phyloP scores from a whole-genome alignment of 1,140 invertebrate genomes.

The Atopsyche davidsoni region DNA sequence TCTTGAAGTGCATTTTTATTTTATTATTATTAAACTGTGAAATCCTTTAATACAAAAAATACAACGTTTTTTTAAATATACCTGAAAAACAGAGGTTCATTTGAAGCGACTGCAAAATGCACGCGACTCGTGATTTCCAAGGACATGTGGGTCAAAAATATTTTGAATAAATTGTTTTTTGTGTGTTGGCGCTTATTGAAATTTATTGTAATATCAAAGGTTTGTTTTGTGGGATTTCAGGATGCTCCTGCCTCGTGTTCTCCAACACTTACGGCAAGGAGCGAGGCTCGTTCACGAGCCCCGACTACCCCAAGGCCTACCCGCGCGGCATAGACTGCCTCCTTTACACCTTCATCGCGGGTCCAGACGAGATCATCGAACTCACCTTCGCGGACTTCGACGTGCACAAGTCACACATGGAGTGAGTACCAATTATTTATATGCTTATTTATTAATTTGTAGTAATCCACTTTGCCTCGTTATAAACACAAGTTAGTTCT shows the following conservation, averaged over 20 bases:
- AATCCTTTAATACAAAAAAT: too few species aligned
- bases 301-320: conserved; percentile 73
- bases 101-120: too few species aligned
- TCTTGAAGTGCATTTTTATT: too few species aligned
- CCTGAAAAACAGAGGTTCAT: too few species aligned
- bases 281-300: conserved; percentile 73
- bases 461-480: neutral
- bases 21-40: too few species aligned
- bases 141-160: too few species aligned
- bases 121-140: too few species aligned
- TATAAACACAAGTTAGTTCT: neutral
- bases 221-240: conserved; percentile 47
- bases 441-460: neutral
- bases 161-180: too few species aligned
- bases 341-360: conserved; percentile 78
- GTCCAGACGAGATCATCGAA: conserved; percentile 72
- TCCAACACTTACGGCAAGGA: conserved; percentile 73
- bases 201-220: neutral
- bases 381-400: conserved; percentile 76
- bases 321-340: conserved; percentile 71
- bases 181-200: too few species aligned
- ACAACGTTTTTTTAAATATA: too few species aligned
- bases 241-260: conserved; percentile 75
- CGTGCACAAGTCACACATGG: conserved; percentile 54
- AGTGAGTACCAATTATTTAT: conserved; percentile 52